These are phyloP conservation scores for Hippocampus kuda DNA, from an alignment of 2,797 vertebrate genomes.

Conservation along the genomic window DNA sequence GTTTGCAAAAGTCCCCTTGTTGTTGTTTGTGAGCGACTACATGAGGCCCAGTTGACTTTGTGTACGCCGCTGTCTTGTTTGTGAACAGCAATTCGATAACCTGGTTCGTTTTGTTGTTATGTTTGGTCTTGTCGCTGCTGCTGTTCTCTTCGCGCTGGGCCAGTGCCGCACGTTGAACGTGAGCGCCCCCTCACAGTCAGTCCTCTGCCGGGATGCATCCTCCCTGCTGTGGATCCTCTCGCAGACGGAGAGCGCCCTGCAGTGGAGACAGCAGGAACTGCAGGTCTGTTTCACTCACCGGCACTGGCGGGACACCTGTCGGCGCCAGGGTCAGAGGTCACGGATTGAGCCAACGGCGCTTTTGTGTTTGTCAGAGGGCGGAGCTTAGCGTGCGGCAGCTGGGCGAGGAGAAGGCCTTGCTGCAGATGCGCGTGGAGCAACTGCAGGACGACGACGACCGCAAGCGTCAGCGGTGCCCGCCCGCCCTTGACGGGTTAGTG, in stretches of 20 bases:
- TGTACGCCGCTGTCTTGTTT: background rate
- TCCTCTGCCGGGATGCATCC: constrained; percentile 40
- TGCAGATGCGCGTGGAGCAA: constrained; percentile 35
- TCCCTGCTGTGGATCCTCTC: constrained; percentile 56
- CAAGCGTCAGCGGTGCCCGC: background rate
- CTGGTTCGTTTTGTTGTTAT: background rate
- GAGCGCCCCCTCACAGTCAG: constrained; percentile 14
- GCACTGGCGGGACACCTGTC: background rate
- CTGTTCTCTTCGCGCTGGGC: background rate
- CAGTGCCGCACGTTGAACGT: constrained; percentile 53
- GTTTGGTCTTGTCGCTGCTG: too few relatives aligned
- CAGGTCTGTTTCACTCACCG: constrained; percentile 39
- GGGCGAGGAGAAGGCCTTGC: constrained; percentile 21
- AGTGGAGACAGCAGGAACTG: constrained; percentile 52
- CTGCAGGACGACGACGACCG: constrained; percentile 42
- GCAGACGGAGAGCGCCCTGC: constrained; percentile 57
- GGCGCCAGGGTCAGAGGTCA: background rate
- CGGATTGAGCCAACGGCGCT: background rate
- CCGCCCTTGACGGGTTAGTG: constrained; percentile 31
- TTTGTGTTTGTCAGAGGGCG: constrained; percentile 36
- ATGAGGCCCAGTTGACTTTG: too few relatives aligned
- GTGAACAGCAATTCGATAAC: background rate
- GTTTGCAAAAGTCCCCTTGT: too few relatives aligned
- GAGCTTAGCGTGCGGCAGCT: constrained; percentile 29
- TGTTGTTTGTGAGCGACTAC: too few relatives aligned